Evolutionary conservation across 2,888 invertebrate genomes (phyloP).

Genomic region (Hetaerina titia): DNA sequence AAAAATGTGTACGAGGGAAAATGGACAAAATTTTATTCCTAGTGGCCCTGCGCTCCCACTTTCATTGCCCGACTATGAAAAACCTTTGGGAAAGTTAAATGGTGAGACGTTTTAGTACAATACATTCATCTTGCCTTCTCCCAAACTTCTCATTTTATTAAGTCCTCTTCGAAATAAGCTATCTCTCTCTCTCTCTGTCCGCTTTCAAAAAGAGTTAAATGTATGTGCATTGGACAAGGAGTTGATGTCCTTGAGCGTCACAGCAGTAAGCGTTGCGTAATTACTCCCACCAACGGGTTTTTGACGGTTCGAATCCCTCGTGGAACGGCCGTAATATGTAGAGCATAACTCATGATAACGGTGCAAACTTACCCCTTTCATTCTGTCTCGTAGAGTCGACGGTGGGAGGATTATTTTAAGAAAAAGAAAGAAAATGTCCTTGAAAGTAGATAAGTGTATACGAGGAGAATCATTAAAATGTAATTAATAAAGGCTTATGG

Average conservation of each 20-base stretch:
- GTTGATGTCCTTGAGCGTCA: not conserved
- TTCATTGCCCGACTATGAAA: not conserved
- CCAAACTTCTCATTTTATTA: not conserved
- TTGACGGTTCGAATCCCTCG: constrained; percentile 34
- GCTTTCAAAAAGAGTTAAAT: not conserved
- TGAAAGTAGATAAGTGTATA: no score
- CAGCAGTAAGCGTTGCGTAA: constrained; percentile 16
- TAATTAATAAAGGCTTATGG: no score
- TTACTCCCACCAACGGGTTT: constrained; percentile 50
- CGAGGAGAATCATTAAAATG: no score
- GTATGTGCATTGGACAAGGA: not conserved
- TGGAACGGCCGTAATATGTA: constrained; percentile 18
- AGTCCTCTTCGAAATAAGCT: not conserved
- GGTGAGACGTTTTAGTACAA: not conserved
- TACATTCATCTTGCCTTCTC: not conserved
- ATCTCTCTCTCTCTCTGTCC: not conserved
- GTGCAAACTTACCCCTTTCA: not conserved
- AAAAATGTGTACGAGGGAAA: not conserved
- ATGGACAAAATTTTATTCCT: not conserved
- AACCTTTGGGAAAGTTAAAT: not conserved
- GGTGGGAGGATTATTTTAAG: not conserved
- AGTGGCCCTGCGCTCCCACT: not conserved
- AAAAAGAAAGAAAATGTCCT: no score
- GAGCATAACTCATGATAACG: constrained; percentile 37
- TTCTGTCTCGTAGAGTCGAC: not conserved